Evolutionary conservation across 1,140 invertebrate species (phyloP), one percentile per base, ranked within the genome.

Genomic region (Leptinotarsa undecemlineata): DNA sequence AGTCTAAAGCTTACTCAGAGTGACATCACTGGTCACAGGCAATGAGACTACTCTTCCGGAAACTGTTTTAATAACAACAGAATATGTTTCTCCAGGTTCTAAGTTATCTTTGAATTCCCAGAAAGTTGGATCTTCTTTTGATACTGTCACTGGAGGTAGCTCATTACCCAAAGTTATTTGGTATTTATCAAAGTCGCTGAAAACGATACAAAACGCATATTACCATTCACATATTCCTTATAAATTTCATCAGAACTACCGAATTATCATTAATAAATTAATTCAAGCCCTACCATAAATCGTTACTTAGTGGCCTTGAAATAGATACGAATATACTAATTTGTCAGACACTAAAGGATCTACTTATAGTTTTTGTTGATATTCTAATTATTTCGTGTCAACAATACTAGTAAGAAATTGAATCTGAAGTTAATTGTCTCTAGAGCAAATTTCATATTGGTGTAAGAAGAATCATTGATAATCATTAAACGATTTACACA

Each of bases 11-110:
- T 57, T 57, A 93, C 92, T 92, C 66, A 96, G 88, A 60, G 95
- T 97, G n/a, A 97, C 91, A 82, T 97, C 96, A 1, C 90, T 90
- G 47, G 90, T 90, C 51, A 94, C 91, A 4, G 95, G 95, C 95
- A 95, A 97, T 51, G 93, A 95, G 48, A 94, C 94, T 0, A 98
- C 95, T 88, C 96, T 97, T 19, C 95, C 95, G 8, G 94, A 96
- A 62, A 96, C 93, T 1, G 95, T 96, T 87, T 98, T 97, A 1
- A 97, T 94, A 72, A 94, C 90, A 61, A 97, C 93, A 85, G 94
- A 92, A 85, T 96, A 96, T 1, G 93, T 95, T 84, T 91, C 91
- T 57, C 96, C 96, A 0, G 96, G 94, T 82, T 96, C 94, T 60
- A 96, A 86, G 76, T 90, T 90, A 75, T 96, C 94, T 67, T 92